Conservation (phyloP, 64 coral and sea anemone genomes). For the Dendronephthya gigantea region DNA sequence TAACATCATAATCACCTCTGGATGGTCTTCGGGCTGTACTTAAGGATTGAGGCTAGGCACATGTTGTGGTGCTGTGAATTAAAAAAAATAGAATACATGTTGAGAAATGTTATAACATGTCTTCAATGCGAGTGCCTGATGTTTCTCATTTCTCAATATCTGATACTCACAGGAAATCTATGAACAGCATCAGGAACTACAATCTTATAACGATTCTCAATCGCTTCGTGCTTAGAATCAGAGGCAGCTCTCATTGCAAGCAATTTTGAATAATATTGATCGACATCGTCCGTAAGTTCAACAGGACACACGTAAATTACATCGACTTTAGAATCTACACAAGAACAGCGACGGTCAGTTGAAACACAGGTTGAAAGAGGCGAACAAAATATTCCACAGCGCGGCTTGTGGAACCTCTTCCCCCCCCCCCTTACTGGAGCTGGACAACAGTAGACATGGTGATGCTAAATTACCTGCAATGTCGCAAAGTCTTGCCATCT, state of each 20-base stretch:
- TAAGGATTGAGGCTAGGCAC: conserved; percentile 80
- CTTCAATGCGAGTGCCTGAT: background rate
- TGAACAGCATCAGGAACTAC: conserved; percentile 83
- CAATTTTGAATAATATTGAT: conserved; percentile 91
- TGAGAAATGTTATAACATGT: background rate
- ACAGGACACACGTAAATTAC: conserved; percentile 93
- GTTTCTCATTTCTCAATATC: background rate
- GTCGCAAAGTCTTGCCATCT: conserved; percentile 91
- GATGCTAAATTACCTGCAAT: conserved; percentile 61
- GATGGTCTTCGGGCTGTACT: conserved; percentile 80
- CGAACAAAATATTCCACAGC: no score
- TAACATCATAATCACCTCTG: no score
- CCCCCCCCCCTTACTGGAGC: no score
- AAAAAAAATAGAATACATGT: conserved; percentile 5
- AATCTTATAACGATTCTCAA: conserved; percentile 89
- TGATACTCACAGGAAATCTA: conserved; percentile 69
- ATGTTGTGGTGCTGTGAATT: conserved; percentile 73
- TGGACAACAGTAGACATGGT: no score
- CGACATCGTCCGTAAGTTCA: conserved; percentile 87
- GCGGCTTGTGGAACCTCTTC: no score
- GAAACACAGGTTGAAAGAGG: no score
- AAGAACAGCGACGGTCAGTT: background rate
- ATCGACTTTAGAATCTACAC: conserved; percentile 65
- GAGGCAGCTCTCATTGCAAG: conserved; percentile 77
- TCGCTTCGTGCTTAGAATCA: conserved; percentile 44